phyloP scores from a whole-genome alignment of 2,113 vertebrate genomes.

The Calidris pygmaea region DNA sequence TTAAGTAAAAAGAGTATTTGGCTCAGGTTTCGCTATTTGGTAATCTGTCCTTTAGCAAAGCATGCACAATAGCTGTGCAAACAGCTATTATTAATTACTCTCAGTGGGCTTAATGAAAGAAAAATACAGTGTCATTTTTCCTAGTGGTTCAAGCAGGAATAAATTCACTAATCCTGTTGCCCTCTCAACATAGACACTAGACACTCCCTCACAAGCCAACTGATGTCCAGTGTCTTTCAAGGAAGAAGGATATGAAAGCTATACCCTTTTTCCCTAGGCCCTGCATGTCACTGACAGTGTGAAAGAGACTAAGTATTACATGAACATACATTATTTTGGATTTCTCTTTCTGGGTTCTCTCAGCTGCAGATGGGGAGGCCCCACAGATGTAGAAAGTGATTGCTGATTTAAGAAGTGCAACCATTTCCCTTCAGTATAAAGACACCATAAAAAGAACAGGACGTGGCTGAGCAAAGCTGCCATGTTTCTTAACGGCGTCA shows the following conservation, averaged over 20 bases:
- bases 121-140: background rate
- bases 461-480: background rate
- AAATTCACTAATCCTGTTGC: slow-evolving; percentile 1
- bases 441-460: background rate
- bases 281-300: background rate
- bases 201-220: background rate
- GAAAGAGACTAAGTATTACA: background rate
- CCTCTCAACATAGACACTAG: background rate
- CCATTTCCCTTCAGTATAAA: background rate
- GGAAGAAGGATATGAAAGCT: background rate
- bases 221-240: background rate
- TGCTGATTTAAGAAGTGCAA: background rate
- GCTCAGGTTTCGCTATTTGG: background rate
- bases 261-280: background rate
- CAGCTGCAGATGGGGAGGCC: background rate
- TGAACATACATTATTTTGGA: background rate
- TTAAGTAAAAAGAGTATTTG: background rate
- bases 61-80: background rate
- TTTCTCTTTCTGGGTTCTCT: background rate
- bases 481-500: background rate
- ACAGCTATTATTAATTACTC: background rate
- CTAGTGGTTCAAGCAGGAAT: background rate
- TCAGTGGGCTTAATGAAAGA: slow-evolving; percentile 2
- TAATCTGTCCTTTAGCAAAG: background rate
- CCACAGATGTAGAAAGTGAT: background rate